A percentile compares a stretch with the other conserved stretches of the same genome.
Conservation (phyloP, 2,888 invertebrate species). For the Mesoligia furuncula region DNA sequence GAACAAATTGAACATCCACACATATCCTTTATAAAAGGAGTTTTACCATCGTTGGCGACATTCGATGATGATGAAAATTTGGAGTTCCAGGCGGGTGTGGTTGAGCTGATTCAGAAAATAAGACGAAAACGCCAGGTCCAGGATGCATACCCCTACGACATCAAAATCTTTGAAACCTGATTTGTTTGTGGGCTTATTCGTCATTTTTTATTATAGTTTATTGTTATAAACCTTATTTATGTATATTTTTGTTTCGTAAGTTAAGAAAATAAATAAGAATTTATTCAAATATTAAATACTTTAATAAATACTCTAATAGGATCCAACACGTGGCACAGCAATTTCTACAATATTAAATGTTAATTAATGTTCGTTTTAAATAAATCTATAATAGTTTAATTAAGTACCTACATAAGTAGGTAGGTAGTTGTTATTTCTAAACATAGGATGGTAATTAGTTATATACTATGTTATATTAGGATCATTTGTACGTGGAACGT, state of each 20-base stretch:
- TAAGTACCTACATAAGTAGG: not conserved
- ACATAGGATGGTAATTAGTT: not conserved
- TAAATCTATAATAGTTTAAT: not conserved
- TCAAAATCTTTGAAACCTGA: slow-evolving; percentile 18
- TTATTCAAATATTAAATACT: not conserved
- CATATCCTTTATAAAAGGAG: slow-evolving; percentile 35
- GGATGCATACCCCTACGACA: not conserved
- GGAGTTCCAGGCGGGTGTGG: slow-evolving; percentile 35
- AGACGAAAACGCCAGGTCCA: slow-evolving; percentile 20
- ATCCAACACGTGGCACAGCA: not conserved
- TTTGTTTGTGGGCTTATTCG: no score
- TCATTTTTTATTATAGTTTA: not conserved
- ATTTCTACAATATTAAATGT: not conserved
- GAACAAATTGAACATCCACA: slow-evolving; percentile 31
- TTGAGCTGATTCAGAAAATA: slow-evolving; percentile 32
- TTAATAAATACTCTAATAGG: no score
- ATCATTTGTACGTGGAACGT: not conserved
- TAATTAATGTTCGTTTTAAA: not conserved
- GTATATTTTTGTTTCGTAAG: not conserved
- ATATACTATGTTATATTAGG: not conserved
- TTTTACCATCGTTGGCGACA: slow-evolving; percentile 18
- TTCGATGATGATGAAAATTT: slow-evolving; percentile 34
- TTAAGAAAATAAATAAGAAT: not conserved
- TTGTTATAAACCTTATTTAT: not conserved
- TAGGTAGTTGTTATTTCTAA: not conserved